These are phyloP conservation scores for Callaeas wilsoni DNA, from an alignment of 2,113 vertebrate genomes.

Conservation along the genomic window DNA sequence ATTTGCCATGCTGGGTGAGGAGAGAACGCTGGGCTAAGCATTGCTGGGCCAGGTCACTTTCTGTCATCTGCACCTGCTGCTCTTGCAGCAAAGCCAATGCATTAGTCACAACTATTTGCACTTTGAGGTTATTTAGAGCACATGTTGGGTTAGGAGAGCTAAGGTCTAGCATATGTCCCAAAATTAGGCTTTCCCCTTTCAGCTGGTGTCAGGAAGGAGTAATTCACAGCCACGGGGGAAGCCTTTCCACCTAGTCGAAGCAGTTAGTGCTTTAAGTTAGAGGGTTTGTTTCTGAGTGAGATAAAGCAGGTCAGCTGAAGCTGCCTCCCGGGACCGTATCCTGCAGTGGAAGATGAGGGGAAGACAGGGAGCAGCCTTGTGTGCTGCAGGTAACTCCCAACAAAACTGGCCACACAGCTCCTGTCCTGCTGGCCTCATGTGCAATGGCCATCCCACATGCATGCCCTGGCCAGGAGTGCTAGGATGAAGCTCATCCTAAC, in stretches of 20 bases:
- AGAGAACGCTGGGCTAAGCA: background rate
- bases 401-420: background rate
- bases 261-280: background rate
- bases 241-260: background rate
- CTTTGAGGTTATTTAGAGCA: conserved; percentile 7
- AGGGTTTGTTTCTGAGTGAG: background rate
- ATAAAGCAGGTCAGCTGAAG: background rate
- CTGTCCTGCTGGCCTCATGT: background rate
- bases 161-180: background rate
- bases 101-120: background rate
- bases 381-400: background rate
- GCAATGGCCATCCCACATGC: fast-evolving
- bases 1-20: background rate
- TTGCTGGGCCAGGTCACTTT: background rate
- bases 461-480: background rate
- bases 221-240: background rate
- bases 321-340: fast-evolving
- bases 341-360: background rate
- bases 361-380: background rate
- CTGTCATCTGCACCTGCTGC: background rate
- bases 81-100: background rate
- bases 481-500: background rate
- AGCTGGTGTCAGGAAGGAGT: background rate
- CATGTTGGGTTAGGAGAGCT: background rate
- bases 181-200: background rate